These are phyloP conservation scores for Hirtodrosophila histrioides DNA, from an alignment of 2,888 invertebrate genomes.

Conservation along the genomic window DNA sequence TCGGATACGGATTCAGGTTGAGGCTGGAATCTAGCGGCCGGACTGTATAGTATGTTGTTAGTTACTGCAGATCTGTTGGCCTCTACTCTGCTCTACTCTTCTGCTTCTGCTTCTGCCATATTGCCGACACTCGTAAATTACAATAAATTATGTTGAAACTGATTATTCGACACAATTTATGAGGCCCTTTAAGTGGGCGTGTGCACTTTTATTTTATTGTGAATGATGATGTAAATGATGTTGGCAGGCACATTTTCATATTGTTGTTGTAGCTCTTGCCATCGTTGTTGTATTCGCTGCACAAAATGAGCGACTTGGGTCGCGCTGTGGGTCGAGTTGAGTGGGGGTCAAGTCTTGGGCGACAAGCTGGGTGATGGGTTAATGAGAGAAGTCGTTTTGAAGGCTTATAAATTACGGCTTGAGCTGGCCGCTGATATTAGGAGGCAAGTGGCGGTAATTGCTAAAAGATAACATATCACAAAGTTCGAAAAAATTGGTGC, in stretches of 20 bases:
- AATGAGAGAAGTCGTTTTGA: slow-evolving; percentile 53
- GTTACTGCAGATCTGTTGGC: slow-evolving; percentile 42
- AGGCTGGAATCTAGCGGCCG: slow-evolving; percentile 43
- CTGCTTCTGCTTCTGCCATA: slow-evolving; percentile 56
- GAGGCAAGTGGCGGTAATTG: slow-evolving; percentile 29
- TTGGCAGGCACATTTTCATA: slow-evolving; percentile 63
- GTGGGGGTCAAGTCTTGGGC: slow-evolving; percentile 62
- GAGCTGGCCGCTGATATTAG: slow-evolving; percentile 12
- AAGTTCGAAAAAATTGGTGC: slow-evolving; percentile 1
- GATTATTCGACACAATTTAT: slow-evolving; percentile 79
- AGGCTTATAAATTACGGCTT: slow-evolving; percentile 25
- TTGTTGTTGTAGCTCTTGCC: slow-evolving; percentile 36
- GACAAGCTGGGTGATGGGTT: slow-evolving; percentile 70
- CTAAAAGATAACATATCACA: slow-evolving; percentile 23
- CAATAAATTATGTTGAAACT: slow-evolving; percentile 80
- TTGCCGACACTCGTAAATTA: slow-evolving; percentile 78
- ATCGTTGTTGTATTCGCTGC: slow-evolving; percentile 30
- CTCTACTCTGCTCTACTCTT: slow-evolving; percentile 21
- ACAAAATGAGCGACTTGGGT: slow-evolving; percentile 44
- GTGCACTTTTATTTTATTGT: slow-evolving; percentile 81
- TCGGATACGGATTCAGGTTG: slow-evolving; percentile 40
- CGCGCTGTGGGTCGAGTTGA: slow-evolving; percentile 60
- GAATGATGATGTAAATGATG: slow-evolving; percentile 80
- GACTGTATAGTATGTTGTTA: slow-evolving; percentile 44
- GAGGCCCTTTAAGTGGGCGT: slow-evolving; percentile 79